Evolutionary conservation across 1,140 invertebrate genomes (phyloP).

Genomic region (Drosophila setifemur): DNA sequence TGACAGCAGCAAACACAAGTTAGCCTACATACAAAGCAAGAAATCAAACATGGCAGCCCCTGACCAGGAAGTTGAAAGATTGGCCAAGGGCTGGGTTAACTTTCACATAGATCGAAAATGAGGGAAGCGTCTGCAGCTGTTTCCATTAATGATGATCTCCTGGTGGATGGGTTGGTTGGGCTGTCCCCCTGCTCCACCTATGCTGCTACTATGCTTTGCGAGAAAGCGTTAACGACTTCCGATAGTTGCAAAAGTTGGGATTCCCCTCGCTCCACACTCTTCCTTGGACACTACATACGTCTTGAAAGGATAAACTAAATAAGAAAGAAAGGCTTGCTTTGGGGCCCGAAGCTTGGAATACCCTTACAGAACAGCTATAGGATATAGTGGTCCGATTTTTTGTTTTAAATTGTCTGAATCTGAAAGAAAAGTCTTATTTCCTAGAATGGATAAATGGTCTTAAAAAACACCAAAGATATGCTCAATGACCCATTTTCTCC

Average conservation of each 20-base stretch:
- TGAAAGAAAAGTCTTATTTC: no score
- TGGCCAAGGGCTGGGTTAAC: constrained; percentile 15
- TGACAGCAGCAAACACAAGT: constrained; percentile 70
- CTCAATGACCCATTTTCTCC: no score
- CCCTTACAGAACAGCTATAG: no score
- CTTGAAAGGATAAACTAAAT: constrained; percentile 58
- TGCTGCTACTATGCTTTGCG: constrained; percentile 32
- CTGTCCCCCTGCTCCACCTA: constrained; percentile 5
- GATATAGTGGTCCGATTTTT: no score
- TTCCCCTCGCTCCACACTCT: neutral
- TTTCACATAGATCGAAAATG: neutral
- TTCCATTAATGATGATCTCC: constrained; percentile 46
- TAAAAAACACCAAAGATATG: no score
- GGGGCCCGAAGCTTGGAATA: no score
- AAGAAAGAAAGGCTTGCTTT: constrained; percentile 37
- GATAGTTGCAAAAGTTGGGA: constrained; percentile 70
- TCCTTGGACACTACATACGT: neutral
- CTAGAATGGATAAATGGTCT: no score
- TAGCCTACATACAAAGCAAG: constrained; percentile 75
- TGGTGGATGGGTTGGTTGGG: constrained; percentile 24
- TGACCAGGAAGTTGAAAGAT: constrained; percentile 38
- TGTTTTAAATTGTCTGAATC: no score
- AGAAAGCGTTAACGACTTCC: constrained; percentile 74
- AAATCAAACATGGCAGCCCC: constrained; percentile 75
- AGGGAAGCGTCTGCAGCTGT: constrained; percentile 28